A percentile compares a stretch with the other conserved stretches of the same genome.
Conservation (phyloP, 2,113 vertebrate genomes). For the Tetraodon nigroviridis region DNA sequence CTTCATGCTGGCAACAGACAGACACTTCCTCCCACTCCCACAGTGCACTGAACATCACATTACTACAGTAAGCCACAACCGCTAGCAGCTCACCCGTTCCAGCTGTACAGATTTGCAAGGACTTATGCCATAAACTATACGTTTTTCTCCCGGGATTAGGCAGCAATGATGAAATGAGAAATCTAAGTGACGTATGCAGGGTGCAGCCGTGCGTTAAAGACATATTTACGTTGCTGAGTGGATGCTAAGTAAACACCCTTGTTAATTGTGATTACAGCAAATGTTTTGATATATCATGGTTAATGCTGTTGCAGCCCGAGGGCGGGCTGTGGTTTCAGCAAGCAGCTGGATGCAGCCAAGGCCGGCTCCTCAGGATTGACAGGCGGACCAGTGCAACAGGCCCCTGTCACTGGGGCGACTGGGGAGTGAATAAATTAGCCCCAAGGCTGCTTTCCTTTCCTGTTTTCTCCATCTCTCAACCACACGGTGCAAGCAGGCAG, state of each 20-base stretch:
- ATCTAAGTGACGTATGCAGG: slow-evolving; percentile 27
- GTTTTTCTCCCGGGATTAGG: slow-evolving; percentile 35
- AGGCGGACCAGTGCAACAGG: slow-evolving; percentile 64
- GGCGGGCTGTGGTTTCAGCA: slow-evolving; percentile 28
- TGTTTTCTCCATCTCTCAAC: slow-evolving; percentile 72
- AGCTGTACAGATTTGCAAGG: slow-evolving; percentile 34
- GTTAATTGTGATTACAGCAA: slow-evolving; percentile 43
- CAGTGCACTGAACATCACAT: slow-evolving; percentile 61
- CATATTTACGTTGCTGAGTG: slow-evolving; percentile 2
- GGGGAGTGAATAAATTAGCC: slow-evolving; percentile 74
- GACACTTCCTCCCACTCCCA: slow-evolving; percentile 67
- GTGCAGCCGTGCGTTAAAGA: neutral
- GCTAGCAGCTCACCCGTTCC: slow-evolving; percentile 37
- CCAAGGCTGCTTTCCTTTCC: slow-evolving; percentile 64
- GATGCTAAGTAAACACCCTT: slow-evolving; percentile 26
- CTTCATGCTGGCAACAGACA: slow-evolving; percentile 59
- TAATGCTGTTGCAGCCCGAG: slow-evolving; percentile 46
- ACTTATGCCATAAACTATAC: slow-evolving; percentile 37
- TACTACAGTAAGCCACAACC: slow-evolving; percentile 47
- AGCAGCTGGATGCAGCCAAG: slow-evolving; percentile 34
- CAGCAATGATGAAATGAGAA: slow-evolving; percentile 41
- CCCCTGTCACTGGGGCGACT: slow-evolving; percentile 61
- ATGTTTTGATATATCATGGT: slow-evolving; percentile 51
- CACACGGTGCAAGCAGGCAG: slow-evolving; percentile 68
- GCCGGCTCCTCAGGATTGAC: slow-evolving; percentile 59